These are phyloP conservation scores for Tenodera sinensis DNA, from an alignment of 2,888 invertebrate genomes.

Conservation along the genomic window DNA sequence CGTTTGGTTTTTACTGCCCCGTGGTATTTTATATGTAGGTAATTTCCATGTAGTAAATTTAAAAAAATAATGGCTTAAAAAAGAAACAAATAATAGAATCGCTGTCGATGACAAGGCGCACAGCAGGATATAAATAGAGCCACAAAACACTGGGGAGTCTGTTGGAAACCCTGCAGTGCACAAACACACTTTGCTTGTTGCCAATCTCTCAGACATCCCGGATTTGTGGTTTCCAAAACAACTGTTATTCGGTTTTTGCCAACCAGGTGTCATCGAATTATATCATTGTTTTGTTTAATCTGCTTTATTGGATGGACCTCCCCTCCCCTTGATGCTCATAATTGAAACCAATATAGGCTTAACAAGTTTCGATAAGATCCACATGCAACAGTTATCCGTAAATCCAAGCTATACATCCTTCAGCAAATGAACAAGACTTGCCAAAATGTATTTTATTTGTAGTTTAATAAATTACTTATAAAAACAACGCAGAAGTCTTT, in stretches of 20 bases:
- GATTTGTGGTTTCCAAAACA: neutral
- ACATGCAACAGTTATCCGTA: neutral
- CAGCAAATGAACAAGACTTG: too few species aligned
- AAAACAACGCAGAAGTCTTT: too few species aligned
- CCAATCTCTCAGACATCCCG: neutral
- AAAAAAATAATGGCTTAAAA: neutral
- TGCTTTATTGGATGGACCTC: neutral
- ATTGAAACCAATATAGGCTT: neutral
- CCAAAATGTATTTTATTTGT: too few species aligned
- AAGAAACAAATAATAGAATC: neutral
- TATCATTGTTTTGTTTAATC: neutral
- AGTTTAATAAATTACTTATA: too few species aligned
- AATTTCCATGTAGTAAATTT: neutral
- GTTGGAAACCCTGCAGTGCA: neutral
- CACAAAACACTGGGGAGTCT: neutral
- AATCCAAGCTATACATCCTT: too few species aligned
- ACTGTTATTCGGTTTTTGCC: neutral
- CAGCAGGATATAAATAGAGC: constrained; percentile 11
- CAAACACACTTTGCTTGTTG: neutral
- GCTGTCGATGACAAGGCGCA: neutral
- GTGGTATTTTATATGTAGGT: neutral
- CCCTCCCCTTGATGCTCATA: neutral
- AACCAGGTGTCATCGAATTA: neutral
- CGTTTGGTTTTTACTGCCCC: neutral
- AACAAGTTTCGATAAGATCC: neutral